A percentile compares a stretch with the other conserved stretches of the same genome.
phyloP scores from a whole-genome alignment of 2,113 vertebrate genomes.

The Notiomystis cincta region DNA sequence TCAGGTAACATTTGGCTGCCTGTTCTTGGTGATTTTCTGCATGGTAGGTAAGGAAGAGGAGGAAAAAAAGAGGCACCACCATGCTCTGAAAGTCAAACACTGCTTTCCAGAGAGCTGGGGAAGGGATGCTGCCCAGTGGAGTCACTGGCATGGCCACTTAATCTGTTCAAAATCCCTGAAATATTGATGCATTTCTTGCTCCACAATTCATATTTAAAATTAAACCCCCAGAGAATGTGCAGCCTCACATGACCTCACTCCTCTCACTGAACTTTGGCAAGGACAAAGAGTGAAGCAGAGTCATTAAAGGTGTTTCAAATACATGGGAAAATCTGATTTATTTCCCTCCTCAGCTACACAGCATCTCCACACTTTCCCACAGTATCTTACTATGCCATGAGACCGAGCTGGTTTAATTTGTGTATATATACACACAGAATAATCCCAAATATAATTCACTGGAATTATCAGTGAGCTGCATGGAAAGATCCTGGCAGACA shows the following conservation, averaged over 20 bases:
- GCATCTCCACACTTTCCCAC: background rate
- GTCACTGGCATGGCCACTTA: background rate
- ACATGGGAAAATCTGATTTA: background rate
- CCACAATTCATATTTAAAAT: background rate
- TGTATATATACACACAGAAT: fast-evolving
- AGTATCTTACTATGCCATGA: background rate
- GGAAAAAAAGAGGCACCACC: background rate
- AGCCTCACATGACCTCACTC: background rate
- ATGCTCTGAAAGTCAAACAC: background rate
- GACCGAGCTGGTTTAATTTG: background rate
- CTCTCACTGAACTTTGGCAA: background rate
- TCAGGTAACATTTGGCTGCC: background rate
- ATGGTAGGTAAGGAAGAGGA: background rate
- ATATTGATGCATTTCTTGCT: background rate
- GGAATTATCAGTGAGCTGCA: background rate
- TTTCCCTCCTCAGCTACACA: background rate
- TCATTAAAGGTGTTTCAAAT: background rate
- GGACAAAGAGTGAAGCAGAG: background rate
- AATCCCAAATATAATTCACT: background rate
- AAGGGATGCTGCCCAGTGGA: background rate
- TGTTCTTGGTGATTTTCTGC: background rate
- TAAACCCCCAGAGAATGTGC: background rate
- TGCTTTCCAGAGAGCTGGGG: background rate
- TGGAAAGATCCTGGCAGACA: background rate
- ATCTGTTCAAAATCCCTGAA: background rate